A percentile compares a stretch with the other conserved stretches of the same genome.
These are phyloP conservation scores for Tringa solitaria DNA, from an alignment of 2,113 vertebrate species.

Conservation along the genomic window DNA sequence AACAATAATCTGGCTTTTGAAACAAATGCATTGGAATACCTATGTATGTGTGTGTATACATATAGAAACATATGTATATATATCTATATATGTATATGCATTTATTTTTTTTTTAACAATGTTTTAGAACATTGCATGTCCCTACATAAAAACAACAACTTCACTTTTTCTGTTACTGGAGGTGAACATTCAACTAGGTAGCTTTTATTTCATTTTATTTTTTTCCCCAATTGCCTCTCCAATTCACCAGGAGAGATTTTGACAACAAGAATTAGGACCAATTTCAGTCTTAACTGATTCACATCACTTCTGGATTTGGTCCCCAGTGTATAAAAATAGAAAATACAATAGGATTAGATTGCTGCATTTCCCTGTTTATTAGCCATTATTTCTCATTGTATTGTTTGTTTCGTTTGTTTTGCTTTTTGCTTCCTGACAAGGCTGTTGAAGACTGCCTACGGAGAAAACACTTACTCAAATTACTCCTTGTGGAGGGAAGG, in stretches of 20 bases:
- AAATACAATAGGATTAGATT: constrained; percentile 35
- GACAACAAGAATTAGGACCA: neutral
- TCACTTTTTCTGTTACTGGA: neutral
- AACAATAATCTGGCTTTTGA: neutral
- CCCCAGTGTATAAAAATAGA: neutral
- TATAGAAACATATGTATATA: too few relatives aligned
- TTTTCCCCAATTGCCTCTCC: neutral
- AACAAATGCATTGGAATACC: neutral
- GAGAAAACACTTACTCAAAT: constrained; percentile 48
- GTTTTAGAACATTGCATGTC: neutral
- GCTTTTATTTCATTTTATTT: neutral
- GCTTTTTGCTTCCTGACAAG: constrained; percentile 34
- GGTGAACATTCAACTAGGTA: neutral
- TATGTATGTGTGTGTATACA: rapidly evolving
- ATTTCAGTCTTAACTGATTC: constrained; percentile 13
- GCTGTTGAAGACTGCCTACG: neutral
- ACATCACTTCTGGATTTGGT: neutral
- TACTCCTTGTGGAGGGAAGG: constrained; percentile 3
- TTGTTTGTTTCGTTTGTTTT: constrained; percentile 34
- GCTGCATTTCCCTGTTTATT: constrained; percentile 9
- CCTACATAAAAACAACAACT: neutral
- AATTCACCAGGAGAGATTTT: neutral
- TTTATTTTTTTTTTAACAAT: rapidly evolving
- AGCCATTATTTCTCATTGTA: constrained; percentile 24
- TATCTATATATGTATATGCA: neutral